phyloP scores from a whole-genome alignment of 2,113 vertebrate species.

The Scatophagus argus region DNA sequence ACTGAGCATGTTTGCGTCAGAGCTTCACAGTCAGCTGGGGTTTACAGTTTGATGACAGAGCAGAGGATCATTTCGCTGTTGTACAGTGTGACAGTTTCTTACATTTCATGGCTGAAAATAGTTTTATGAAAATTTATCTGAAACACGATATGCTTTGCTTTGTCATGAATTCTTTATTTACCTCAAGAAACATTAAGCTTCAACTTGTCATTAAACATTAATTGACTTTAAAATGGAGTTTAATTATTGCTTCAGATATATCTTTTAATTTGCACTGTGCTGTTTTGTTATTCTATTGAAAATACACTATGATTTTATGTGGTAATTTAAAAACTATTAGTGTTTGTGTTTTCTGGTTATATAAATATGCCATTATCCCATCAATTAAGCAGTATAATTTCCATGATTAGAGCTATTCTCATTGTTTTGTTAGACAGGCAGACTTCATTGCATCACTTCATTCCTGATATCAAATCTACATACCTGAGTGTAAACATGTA shows the following conservation, averaged over 20 bases:
- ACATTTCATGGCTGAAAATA: neutral
- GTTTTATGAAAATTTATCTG: neutral
- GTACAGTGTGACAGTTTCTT: neutral
- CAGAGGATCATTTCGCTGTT: neutral
- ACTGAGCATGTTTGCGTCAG: slow-evolving; percentile 7
- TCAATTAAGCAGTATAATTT: neutral
- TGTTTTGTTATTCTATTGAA: too few relatives aligned
- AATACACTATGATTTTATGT: too few relatives aligned
- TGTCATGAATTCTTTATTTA: neutral
- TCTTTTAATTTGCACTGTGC: too few relatives aligned
- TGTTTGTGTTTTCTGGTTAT: neutral
- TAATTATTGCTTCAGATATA: too few relatives aligned
- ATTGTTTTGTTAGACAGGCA: neutral
- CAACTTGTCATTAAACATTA: slow-evolving; percentile 2
- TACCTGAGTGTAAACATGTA: neutral
- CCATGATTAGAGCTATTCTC: neutral
- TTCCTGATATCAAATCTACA: too few relatives aligned
- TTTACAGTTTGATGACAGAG: slow-evolving; percentile 1
- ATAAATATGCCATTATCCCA: neutral
- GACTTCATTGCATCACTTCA: neutral
- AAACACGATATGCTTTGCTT: neutral
- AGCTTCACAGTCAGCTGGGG: neutral
- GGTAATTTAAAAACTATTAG: too few relatives aligned
- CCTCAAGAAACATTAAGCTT: slow-evolving; percentile 3
- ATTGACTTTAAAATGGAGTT: too few relatives aligned